These are phyloP conservation scores for Tipula lateralis DNA, from an alignment of 2,888 invertebrate species.

Conservation along the genomic window DNA sequence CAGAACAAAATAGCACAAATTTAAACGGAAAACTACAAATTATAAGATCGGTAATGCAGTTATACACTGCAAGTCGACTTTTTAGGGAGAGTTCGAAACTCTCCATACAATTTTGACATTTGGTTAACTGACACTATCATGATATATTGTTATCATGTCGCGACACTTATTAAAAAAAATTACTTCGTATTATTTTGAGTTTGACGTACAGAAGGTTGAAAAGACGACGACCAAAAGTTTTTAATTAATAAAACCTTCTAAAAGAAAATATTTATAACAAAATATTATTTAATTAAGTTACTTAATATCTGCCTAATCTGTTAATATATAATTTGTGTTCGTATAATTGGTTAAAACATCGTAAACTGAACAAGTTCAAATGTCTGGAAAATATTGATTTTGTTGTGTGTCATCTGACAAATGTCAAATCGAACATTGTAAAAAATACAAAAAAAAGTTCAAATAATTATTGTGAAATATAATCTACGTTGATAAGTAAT, in stretches of 20 bases:
- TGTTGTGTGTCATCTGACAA: slow-evolving; percentile 3
- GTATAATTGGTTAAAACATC: neutral
- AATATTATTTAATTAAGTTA: neutral
- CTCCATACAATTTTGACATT: neutral
- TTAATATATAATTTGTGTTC: neutral
- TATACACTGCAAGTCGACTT: too few species aligned
- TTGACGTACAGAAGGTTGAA: neutral
- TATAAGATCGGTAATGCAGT: too few species aligned
- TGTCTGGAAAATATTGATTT: slow-evolving; percentile 5
- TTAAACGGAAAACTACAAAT: too few species aligned
- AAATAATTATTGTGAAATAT: neutral
- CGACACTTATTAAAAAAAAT: neutral
- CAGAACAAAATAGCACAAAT: too few species aligned
- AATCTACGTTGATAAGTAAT: slow-evolving; percentile 45
- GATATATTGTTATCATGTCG: neutral
- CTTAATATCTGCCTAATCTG: neutral
- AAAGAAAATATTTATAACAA: neutral
- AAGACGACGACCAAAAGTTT: neutral
- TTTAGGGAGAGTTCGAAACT: too few species aligned
- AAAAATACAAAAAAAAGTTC: neutral
- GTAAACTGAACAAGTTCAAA: neutral
- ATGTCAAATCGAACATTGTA: neutral
- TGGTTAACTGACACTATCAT: neutral
- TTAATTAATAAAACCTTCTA: neutral
- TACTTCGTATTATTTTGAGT: neutral